Evolutionary conservation across 2,888 invertebrate species (phyloP), one percentile per base, ranked within the genome.

Genomic region (Resseliella maxima): DNA sequence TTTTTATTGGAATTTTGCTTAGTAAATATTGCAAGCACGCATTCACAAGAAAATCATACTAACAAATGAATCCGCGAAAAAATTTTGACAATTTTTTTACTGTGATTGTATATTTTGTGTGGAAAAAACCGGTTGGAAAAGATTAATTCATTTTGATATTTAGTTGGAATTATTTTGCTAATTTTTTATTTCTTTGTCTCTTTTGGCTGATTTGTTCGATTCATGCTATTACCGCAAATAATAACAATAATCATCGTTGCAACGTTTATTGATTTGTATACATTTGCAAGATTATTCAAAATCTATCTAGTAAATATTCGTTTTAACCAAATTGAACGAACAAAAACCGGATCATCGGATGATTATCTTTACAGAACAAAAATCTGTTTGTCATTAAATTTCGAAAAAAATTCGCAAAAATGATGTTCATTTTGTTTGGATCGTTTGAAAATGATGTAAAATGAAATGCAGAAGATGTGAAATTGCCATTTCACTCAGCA

Each of bases 1-100:
- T n/a, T 59, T 24, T 2, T 6, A 59, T 59, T 3, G 15, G 24
- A 59, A 24, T 50, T 8, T 41, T 41, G 5, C 41, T 8, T 41
- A 41, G 50, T 50, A 12, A 18, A 24, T 59, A 24, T 59, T 59
- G 59, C 24, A 59, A 24, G 24, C 59, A 59, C 24, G 59, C 24
- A 24, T 24, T 59, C 59, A 18, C 18, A 50, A 41, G 41, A 41
- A 15, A n/a, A n/a, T n/a, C 18, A 50, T 15, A 50, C 46, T 15
- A 50, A 41, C 5, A 41, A 18, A 2, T 59, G 5, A 59, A 24
- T 59, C 24, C 12, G 5, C 24, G 24, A 24, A 3, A 6, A 15
- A 59, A 59, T 24, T n/a, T n/a, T 59, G 59, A 59, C n/a, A 59
- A 59, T 59, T 59, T 59, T 59, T 59, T 59, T 59, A n/a, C n/a